These are phyloP conservation scores for Balaenoptera acutorostrata DNA, from an alignment of 2,113 vertebrate species.

Conservation along the genomic window DNA sequence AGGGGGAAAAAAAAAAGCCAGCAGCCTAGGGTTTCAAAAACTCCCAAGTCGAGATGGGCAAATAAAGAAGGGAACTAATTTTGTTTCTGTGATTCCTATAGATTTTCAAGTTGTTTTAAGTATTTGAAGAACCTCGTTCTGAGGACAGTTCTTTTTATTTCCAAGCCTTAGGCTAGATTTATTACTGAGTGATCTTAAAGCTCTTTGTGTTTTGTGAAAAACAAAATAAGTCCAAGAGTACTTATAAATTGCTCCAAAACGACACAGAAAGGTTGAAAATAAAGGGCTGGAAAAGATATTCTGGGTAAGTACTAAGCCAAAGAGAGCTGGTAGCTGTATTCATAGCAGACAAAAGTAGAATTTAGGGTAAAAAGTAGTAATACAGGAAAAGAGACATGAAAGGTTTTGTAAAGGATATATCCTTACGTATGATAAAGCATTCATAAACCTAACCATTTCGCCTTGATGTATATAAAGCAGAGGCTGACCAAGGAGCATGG, in stretches of 20 bases:
- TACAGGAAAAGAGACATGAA: background rate
- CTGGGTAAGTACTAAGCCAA: background rate
- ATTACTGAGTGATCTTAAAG: background rate
- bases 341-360: background rate
- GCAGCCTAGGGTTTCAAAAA: background rate
- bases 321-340: slow-evolving; percentile 5
- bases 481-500: background rate
- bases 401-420: background rate
- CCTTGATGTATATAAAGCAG: background rate
- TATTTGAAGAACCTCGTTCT: background rate
- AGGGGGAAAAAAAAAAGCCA: background rate
- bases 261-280: slow-evolving; percentile 8
- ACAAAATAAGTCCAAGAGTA: background rate
- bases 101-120: background rate
- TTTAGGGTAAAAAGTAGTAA: background rate
- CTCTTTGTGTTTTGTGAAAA: slow-evolving; percentile 27
- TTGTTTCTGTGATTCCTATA: background rate
- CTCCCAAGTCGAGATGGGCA: background rate
- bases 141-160: background rate
- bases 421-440: background rate
- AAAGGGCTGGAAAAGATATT: background rate
- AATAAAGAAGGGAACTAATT: background rate
- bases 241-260: slow-evolving; percentile 23
- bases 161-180: background rate
- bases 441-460: background rate